These are phyloP conservation scores for Limonius californicus DNA, from an alignment of 1,140 invertebrate species.

Conservation along the genomic window DNA sequence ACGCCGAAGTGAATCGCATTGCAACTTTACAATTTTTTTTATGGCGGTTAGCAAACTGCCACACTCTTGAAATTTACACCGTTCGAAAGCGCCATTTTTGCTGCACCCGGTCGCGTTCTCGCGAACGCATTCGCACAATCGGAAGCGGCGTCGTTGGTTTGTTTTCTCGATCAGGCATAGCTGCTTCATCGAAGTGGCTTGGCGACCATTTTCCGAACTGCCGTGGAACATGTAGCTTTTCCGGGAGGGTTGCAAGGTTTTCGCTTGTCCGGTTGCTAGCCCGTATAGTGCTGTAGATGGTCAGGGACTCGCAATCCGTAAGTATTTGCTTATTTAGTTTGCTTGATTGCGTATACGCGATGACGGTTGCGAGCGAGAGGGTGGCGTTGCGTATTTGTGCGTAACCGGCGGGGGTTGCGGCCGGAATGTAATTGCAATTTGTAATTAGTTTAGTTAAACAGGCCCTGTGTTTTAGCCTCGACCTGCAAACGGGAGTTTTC, in stretches of 20 bases:
- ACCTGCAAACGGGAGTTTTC: too few relatives aligned
- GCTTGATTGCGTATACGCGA: neutral
- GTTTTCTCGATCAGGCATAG: slow-evolving; percentile 23
- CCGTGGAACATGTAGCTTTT: slow-evolving; percentile 39
- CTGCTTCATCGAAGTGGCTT: slow-evolving; percentile 36
- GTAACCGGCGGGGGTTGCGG: neutral
- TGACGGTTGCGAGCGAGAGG: neutral
- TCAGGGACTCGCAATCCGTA: neutral
- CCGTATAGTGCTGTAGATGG: neutral
- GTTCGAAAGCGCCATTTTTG: slow-evolving; percentile 26
- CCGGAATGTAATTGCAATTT: too few relatives aligned
- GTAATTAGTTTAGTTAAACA: too few relatives aligned
- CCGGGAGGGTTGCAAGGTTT: slow-evolving; percentile 21
- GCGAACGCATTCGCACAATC: neutral
- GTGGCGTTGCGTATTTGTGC: slow-evolving; percentile 12
- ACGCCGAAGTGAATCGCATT: slow-evolving; percentile 24
- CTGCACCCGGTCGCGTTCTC: neutral
- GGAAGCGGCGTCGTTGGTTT: neutral
- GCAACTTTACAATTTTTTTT: slow-evolving; percentile 22
- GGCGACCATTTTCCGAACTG: slow-evolving; percentile 45
- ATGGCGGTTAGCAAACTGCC: slow-evolving; percentile 17
- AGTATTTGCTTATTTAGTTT: neutral
- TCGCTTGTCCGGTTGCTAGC: neutral
- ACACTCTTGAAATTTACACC: slow-evolving; percentile 15
- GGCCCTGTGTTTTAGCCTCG: too few relatives aligned